phyloP scores from a whole-genome alignment of 2,113 vertebrate genomes.

The Ceyx cyanopectus region DNA sequence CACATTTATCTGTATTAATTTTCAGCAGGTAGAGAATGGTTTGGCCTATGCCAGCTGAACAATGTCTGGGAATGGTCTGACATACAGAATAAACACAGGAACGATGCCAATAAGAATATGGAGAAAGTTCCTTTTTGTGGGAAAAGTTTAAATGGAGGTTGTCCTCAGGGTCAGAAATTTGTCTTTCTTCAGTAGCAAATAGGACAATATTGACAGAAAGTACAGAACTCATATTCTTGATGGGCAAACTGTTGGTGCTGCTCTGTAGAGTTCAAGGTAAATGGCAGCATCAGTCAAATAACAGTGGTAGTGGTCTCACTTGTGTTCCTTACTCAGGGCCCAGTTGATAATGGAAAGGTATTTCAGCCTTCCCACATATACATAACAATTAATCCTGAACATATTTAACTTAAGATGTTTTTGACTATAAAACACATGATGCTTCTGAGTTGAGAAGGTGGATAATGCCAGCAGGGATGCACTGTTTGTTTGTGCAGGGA shows the following conservation, averaged over 20 bases:
- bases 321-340: background rate
- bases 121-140: background rate
- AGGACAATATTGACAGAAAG: background rate
- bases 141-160: background rate
- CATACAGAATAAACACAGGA: background rate
- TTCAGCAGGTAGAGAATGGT: background rate
- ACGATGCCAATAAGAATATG: background rate
- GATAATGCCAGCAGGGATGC: too few species aligned
- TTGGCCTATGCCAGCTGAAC: background rate
- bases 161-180: background rate
- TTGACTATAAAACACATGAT: background rate
- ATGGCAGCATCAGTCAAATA: background rate
- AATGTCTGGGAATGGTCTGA: background rate
- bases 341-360: background rate
- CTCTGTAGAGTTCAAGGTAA: background rate
- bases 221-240: background rate
- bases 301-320: rapidly evolving
- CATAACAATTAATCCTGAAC: background rate
- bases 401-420: background rate
- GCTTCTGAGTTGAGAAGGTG: too few species aligned
- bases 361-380: background rate
- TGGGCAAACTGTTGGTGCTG: background rate
- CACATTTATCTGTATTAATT: background rate
- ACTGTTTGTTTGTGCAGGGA: too few species aligned
- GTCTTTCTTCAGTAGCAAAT: background rate